These are phyloP conservation scores for Neosilurus mollespiculum DNA, from an alignment of 2,797 vertebrate species.

Conservation along the genomic window DNA sequence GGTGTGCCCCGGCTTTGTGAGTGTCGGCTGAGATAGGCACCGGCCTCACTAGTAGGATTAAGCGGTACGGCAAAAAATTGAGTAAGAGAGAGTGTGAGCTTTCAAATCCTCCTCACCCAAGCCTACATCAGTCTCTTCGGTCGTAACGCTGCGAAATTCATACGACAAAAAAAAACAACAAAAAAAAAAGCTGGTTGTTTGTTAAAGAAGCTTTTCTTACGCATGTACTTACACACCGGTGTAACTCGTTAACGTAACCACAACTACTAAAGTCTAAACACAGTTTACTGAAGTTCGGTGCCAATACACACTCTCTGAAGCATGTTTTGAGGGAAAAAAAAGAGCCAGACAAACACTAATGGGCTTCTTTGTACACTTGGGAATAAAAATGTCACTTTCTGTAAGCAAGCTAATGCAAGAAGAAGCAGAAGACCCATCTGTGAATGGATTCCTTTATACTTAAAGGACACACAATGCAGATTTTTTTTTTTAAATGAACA, in stretches of 20 bases:
- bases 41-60: too few relatives aligned
- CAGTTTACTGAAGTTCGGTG: constrained; percentile 12
- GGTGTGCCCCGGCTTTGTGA: too few relatives aligned
- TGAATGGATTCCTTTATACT: constrained; percentile 7
- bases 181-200: too few relatives aligned
- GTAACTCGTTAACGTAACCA: neutral
- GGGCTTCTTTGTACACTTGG: constrained; percentile 33
- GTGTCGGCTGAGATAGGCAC: too few relatives aligned
- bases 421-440: constrained; percentile 18
- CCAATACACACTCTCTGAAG: constrained; percentile 4
- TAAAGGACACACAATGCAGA: constrained; percentile 21
- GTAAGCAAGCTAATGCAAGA: constrained; percentile 31
- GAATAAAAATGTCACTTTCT: constrained; percentile 31
- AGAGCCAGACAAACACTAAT: constrained; percentile 28
- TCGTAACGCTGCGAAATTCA: too few relatives aligned
- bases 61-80: too few relatives aligned
- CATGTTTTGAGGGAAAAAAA: neutral
- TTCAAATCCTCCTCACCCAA: too few relatives aligned
- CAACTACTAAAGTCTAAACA: constrained; percentile 5
- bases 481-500: neutral
- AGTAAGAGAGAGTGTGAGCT: too few relatives aligned
- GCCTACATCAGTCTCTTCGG: too few relatives aligned
- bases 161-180: too few relatives aligned
- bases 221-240: neutral
- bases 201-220: neutral